Base-by-base conservation (phyloP, 2,888 invertebrate species). In the Phania funesta region DNA sequence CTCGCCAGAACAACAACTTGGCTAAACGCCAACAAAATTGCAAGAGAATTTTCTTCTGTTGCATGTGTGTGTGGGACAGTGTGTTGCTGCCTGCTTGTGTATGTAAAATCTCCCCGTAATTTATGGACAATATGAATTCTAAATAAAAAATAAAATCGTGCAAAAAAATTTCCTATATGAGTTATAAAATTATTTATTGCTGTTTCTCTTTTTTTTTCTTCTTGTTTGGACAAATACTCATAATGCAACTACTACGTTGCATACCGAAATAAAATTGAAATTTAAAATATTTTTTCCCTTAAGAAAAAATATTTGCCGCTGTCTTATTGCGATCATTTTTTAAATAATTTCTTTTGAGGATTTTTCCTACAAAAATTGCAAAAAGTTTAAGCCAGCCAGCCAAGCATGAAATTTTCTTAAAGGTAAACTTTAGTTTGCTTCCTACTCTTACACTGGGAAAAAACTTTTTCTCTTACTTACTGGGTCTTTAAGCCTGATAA, bases 21-120 rank as follows among this genome's bases (percentile, higher is more conserved):
- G 80, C 76, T 54, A 76, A 76, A 67, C 67, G 80, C 80, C 80
- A 81, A 60, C 11, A 60, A 60, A 60, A 60, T 50, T 60, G 68
- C 32, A 68, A 54, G 16, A 68, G n/a, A 20, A 77, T 74, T 46
- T 64, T 65, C 56, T 56, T 24, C 18, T 24, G 29, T 13, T 54
- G 41, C 44, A 24, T 22, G 29, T 32, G 32, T 54, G 54, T 9
- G 54, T 16, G 52, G 1, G 35, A 3, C 9, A 18, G 18, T 44
- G 16, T 44, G 16, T 1, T 52, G 13, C 29, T 52, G 44, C 20
- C 26, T 58, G 70, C 70, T 56, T 70, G 68, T 50, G 44, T 26
- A 67, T 67, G 54, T 54, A 78, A 64, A 54, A 20, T 74, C 35
- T 70, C 35, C 64, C 35, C 54, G 18, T 74, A 74, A 46, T 74